A percentile compares a stretch with the other conserved stretches of the same genome.
Conservation (phyloP, 2,888 invertebrate species). For the Drosophila kambysellisi region DNA sequence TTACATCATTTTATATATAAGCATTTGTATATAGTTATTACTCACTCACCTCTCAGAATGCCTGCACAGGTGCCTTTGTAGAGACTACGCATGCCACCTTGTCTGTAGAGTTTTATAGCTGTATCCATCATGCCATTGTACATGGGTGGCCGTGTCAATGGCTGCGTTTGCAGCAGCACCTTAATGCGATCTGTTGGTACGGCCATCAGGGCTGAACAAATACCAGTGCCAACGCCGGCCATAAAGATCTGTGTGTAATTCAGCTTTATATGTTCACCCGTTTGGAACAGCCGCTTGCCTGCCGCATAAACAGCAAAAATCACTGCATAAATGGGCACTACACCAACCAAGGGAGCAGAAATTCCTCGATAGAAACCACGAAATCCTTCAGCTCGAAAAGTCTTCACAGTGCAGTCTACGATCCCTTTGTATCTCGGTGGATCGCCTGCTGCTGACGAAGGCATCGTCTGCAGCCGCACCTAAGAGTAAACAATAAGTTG, state of each 20-base stretch:
- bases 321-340: constrained; percentile 99
- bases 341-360: constrained; percentile 97
- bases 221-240: constrained; percentile 98
- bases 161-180: constrained; percentile 97
- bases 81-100: constrained; percentile 96
- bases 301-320: constrained; percentile 98
- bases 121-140: constrained; percentile 97
- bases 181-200: constrained; percentile 99
- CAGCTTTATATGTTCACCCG: constrained; percentile 87
- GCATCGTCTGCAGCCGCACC: constrained; percentile 98
- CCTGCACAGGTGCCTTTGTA: constrained; percentile 96
- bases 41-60: constrained; percentile 88
- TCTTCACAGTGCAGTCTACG: constrained; percentile 96
- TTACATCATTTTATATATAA: neutral
- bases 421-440: constrained; percentile 93
- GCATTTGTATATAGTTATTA: neutral
- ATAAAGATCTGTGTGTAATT: constrained; percentile 92
- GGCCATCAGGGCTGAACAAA: constrained; percentile 98
- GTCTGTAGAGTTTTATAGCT: constrained; percentile 93
- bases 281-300: constrained; percentile 93
- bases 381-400: constrained; percentile 94
- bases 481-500: constrained; percentile 76
- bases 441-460: constrained; percentile 91
- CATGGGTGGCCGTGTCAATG: constrained; percentile 88
- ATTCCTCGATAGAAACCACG: constrained; percentile 93